Percentiles rank a stretch among this genome's conserved stretches.
phyloP scores from a whole-genome alignment of 2,113 vertebrate species.

The Peucedramus taeniatus region DNA sequence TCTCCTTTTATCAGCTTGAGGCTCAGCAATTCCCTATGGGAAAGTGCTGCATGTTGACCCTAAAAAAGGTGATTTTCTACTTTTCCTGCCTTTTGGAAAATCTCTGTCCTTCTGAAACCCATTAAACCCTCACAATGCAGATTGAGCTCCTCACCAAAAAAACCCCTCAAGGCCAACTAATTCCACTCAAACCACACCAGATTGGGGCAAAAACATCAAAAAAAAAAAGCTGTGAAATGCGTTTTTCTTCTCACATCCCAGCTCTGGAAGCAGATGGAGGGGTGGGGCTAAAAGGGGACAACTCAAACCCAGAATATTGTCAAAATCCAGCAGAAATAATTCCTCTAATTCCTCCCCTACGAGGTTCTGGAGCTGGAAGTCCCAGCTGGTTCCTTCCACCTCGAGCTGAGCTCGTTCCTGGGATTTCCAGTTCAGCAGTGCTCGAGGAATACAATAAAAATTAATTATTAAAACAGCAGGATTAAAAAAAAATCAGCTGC shows the following conservation, averaged over 20 bases:
- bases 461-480: conserved; percentile 23
- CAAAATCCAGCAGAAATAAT: background rate
- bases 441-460: background rate
- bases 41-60: accelerated
- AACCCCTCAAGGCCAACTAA: background rate
- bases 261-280: conserved; percentile 10
- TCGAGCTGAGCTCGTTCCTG: background rate
- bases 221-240: background rate
- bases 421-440: background rate
- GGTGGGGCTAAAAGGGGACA: background rate
- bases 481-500: background rate
- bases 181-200: background rate
- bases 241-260: background rate
- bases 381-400: background rate
- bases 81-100: background rate
- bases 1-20: background rate
- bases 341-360: background rate
- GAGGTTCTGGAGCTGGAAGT: background rate
- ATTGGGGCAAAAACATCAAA: background rate
- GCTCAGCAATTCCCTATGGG: accelerated
- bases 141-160: background rate
- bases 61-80: background rate
- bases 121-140: accelerated
- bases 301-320: background rate
- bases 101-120: background rate